A percentile compares a stretch with the other conserved stretches of the same genome.
Evolutionary conservation across 2,113 vertebrate genomes (phyloP).

Genomic region (Neotragus moschatus): DNA sequence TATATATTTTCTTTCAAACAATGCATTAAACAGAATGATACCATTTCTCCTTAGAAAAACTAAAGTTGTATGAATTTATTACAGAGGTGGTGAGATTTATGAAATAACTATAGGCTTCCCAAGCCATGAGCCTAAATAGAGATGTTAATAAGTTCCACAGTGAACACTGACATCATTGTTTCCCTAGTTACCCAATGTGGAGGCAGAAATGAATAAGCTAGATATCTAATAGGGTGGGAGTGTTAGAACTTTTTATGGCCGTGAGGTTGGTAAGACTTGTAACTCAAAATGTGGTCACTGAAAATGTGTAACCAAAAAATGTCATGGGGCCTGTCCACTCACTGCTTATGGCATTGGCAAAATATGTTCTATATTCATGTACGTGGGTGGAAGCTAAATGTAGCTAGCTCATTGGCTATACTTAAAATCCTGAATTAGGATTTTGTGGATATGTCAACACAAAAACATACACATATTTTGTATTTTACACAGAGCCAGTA

Average conservation of each 20-base stretch:
- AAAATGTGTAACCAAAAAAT: conserved; percentile 49
- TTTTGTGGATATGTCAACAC: background rate
- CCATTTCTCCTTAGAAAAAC: background rate
- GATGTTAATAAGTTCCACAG: background rate
- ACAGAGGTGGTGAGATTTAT: background rate
- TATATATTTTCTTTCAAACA: background rate
- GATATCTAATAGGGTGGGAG: conserved; percentile 57
- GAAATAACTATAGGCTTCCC: background rate
- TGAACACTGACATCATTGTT: conserved; percentile 64
- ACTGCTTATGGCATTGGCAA: conserved; percentile 37
- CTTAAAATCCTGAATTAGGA: background rate
- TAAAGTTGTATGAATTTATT: conserved; percentile 27
- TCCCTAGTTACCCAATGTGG: conserved; percentile 67
- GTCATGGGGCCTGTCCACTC: conserved; percentile 27
- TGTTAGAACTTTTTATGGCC: conserved; percentile 60
- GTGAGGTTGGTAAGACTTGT: conserved; percentile 48
- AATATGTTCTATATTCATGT: conserved; percentile 27
- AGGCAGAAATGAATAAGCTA: conserved; percentile 65
- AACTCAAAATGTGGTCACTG: conserved; percentile 63
- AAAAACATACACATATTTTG: conserved; percentile 36
- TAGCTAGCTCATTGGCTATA: background rate
- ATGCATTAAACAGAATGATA: background rate
- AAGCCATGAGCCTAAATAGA: background rate
- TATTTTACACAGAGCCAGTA: conserved; percentile 10
- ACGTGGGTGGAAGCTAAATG: background rate